phyloP scores from a whole-genome alignment of 1,140 invertebrate species.

The Mylabris phalerata region DNA sequence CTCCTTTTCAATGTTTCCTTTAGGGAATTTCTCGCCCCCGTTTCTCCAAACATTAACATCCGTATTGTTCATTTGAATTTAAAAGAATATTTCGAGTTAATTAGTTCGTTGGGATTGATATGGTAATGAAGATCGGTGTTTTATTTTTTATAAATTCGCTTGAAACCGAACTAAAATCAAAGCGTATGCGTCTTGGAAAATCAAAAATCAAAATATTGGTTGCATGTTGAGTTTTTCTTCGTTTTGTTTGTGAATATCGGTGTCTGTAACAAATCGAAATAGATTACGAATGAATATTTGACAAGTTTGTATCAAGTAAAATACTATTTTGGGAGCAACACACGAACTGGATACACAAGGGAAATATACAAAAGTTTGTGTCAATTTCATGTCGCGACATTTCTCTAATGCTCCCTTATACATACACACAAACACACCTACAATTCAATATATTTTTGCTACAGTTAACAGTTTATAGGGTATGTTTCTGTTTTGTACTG shows the following conservation, averaged over 20 bases:
- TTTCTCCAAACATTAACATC: no score
- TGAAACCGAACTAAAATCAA: no score
- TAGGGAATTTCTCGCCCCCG: no score
- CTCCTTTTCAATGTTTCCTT: no score
- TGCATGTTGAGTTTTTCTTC: not conserved
- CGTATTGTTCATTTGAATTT: no score
- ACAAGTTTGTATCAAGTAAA: slow-evolving; percentile 4
- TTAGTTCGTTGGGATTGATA: no score
- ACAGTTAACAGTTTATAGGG: no score
- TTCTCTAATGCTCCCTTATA: not conserved
- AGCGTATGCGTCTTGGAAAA: not conserved
- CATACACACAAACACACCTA: no score
- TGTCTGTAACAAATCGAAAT: not conserved
- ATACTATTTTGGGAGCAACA: not conserved
- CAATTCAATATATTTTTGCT: no score
- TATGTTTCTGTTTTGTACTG: no score
- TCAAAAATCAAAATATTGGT: slow-evolving; percentile 6
- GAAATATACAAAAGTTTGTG: slow-evolving; percentile 12
- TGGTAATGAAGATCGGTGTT: not conserved
- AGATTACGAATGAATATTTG: slow-evolving; percentile 12
- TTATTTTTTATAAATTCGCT: no score
- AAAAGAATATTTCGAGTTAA: no score
- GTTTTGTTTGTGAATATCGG: not conserved
- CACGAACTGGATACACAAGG: not conserved
- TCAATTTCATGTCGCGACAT: slow-evolving; percentile 4